These are phyloP conservation scores for Neoaliturus tenellus DNA, from an alignment of 2,888 invertebrate genomes.

Conservation along the genomic window DNA sequence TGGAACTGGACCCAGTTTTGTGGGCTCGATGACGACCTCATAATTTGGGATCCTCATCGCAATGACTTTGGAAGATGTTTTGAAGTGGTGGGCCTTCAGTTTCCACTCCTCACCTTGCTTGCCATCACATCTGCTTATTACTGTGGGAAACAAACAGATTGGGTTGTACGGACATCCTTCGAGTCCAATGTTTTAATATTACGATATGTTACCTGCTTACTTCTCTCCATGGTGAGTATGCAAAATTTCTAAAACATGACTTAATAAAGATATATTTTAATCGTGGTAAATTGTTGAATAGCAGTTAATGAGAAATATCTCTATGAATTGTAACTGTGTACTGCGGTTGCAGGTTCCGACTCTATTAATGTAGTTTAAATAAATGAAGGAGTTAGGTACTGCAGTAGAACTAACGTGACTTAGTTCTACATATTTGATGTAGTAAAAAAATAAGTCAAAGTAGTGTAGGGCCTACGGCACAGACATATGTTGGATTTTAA, in stretches of 20 bases:
- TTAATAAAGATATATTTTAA: no score
- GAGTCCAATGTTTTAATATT: conserved; percentile 80
- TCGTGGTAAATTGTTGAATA: no score
- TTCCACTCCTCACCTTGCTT: conserved; percentile 84
- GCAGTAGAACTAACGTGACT: no score
- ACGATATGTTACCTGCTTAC: conserved; percentile 79
- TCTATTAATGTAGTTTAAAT: no score
- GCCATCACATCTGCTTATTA: conserved; percentile 89
- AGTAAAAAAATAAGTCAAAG: no score
- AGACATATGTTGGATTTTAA: no score
- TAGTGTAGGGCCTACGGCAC: no score
- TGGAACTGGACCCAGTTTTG: conserved; percentile 89
- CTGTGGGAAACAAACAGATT: conserved; percentile 81
- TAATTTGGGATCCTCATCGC: conserved; percentile 80
- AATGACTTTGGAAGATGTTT: conserved; percentile 91
- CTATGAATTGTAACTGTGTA: no score
- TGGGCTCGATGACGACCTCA: conserved; percentile 80
- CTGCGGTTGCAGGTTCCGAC: no score
- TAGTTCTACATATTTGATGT: no score
- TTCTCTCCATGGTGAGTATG: conserved; percentile 76
- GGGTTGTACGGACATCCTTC: conserved; percentile 78
- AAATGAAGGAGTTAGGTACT: no score
- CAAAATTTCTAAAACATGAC: background rate
- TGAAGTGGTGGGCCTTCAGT: conserved; percentile 87
- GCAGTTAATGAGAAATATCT: no score